Evolutionary conservation across 2,888 invertebrate genomes (phyloP), one percentile per base, ranked within the genome.

Genomic region (Operophtera brumata): DNA sequence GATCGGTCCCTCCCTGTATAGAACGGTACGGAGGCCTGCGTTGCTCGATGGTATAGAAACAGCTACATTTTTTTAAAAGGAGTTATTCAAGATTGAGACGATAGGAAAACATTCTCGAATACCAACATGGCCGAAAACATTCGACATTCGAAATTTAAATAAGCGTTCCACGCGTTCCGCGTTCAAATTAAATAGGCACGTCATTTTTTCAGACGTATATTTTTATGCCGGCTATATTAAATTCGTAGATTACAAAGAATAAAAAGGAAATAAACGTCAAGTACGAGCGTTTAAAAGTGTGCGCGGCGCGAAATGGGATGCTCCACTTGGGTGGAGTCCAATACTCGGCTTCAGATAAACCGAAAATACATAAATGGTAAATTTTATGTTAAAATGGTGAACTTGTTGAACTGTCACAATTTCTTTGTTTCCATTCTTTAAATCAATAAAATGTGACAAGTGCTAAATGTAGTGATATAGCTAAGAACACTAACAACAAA

Each of bases 231-330:
- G 77, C 77, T 64, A 80, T 84, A 82, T 84, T 81, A 84, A 83
- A 82, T 82, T 79, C 78, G 80, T 74, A 77, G 80, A 83, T 84
- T 81, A 80, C 80, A 78, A 80, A 82, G 79, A 81, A 82, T 80
- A 82, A 82, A 83, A 84, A 81, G 71, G 73, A 75, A 77, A 84
- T 82, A 82, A 84, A 82, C 75, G 81, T 78, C 78, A 82, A 83
- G 82, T 78, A 74, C 65, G 70, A 71, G 71, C 73, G 71, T 81
- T 82, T 77, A 78, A 80, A 81, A 80, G 73, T 72, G 71, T 73
- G 72, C 73, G 73, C 60, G 71, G 75, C 64, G 71, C 64, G 71
- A 77, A 79, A 80, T 77, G 73, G 73, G 65, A 67, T 62, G 59
- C 68, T 61, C 71, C 50, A 39, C 52, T 26, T 53, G 52, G 42